phyloP scores from a whole-genome alignment of 2,888 invertebrate species.

The Ecdyonurus torrentis region DNA sequence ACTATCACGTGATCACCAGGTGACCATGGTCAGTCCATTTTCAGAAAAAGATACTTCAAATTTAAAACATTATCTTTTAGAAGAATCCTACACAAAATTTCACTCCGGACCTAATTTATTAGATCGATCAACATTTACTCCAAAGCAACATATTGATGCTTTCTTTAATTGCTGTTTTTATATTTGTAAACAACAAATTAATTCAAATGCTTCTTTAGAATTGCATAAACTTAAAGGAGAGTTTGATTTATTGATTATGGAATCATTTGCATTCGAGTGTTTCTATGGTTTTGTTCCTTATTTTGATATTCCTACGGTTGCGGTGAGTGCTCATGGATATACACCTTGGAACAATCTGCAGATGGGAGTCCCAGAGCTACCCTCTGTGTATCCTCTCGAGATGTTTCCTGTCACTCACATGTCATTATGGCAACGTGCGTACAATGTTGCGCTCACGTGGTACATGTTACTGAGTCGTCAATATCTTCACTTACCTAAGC shows the following conservation, averaged over 20 bases:
- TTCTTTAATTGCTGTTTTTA: not conserved
- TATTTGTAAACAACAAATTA: not conserved
- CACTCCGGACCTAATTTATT: not conserved
- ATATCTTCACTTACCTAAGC: slow-evolving; percentile 12
- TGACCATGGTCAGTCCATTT: not conserved
- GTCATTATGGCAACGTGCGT: slow-evolving; percentile 33
- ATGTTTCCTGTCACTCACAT: slow-evolving; percentile 27
- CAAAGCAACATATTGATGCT: not conserved
- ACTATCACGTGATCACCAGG: not conserved
- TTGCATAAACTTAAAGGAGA: not conserved
- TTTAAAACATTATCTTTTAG: not conserved
- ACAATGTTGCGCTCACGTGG: slow-evolving; percentile 26
- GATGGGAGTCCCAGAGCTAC: slow-evolving; percentile 30
- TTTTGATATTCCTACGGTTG: not conserved
- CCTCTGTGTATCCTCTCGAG: slow-evolving; percentile 31
- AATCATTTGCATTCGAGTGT: not conserved
- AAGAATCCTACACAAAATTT: not conserved
- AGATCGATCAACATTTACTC: not conserved
- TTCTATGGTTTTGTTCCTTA: not conserved
- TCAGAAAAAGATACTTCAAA: not conserved
- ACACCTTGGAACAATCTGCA: slow-evolving; percentile 26
- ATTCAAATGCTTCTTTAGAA: not conserved
- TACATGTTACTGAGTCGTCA: not conserved
- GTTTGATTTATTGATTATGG: not conserved
- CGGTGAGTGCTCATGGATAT: not conserved